phyloP scores from a whole-genome alignment of 2,113 vertebrate genomes.

The Passer montanus region DNA sequence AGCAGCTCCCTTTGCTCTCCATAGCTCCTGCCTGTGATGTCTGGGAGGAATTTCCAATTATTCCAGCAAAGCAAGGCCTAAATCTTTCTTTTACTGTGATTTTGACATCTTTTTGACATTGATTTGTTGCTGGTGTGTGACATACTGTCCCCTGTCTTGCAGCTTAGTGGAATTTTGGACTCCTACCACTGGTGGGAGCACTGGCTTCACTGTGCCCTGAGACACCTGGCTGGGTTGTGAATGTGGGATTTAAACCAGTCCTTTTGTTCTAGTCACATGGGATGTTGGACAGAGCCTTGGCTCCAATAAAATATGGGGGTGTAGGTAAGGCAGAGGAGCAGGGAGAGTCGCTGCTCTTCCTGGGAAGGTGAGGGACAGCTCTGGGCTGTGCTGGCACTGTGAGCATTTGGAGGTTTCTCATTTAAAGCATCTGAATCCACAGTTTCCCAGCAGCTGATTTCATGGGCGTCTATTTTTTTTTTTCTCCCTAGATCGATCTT shows the following conservation, averaged over 20 bases:
- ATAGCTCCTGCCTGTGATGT: background rate
- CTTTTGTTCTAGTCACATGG: background rate
- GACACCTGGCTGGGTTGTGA: background rate
- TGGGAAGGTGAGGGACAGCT: too few species aligned
- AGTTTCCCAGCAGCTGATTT: background rate
- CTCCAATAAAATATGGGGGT: background rate
- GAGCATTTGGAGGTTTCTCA: rapidly evolving
- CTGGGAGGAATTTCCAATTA: background rate
- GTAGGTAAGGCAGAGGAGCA: background rate
- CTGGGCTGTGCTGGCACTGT: background rate
- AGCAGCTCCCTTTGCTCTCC: rapidly evolving
- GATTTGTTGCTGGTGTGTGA: background rate
- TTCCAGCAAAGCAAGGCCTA: background rate
- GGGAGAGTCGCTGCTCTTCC: background rate
- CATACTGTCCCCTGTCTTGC: too few species aligned
- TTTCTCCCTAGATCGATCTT: constrained; percentile 82
- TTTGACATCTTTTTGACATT: background rate
- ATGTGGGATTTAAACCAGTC: background rate
- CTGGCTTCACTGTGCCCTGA: background rate
- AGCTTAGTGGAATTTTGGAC: background rate
- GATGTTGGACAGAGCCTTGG: background rate
- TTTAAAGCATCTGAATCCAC: background rate
- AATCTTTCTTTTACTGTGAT: background rate
- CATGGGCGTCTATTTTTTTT: background rate
- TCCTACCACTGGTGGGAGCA: background rate